Conservation (phyloP, 2,113 vertebrate genomes). For the Ochotona princeps region DNA sequence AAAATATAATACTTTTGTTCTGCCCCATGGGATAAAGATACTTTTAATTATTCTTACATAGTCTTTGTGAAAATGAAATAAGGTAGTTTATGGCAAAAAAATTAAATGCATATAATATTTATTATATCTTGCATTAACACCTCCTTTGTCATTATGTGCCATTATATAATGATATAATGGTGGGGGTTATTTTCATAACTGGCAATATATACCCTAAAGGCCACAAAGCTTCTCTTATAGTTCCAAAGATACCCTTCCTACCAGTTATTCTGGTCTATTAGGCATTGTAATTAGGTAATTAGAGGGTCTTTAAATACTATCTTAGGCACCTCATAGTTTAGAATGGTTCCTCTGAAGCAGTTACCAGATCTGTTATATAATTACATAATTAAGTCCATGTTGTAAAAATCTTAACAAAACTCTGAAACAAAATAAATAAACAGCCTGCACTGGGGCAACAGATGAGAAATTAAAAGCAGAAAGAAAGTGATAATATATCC, state of each 20-base stretch:
- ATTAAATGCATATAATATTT: conserved; percentile 60
- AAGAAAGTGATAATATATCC: conserved; percentile 5
- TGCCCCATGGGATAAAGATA: conserved; percentile 61
- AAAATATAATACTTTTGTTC: conserved; percentile 53
- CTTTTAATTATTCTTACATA: conserved; percentile 44
- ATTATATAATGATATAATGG: conserved; percentile 73
- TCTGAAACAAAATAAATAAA: conserved; percentile 71
- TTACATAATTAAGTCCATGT: conserved; percentile 80
- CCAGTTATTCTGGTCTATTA: conserved; percentile 78
- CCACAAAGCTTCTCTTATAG: conserved; percentile 68
- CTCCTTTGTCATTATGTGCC: conserved; percentile 62
- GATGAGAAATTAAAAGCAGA: conserved; percentile 39
- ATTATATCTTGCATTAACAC: conserved; percentile 65
- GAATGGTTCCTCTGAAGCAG: conserved; percentile 82
- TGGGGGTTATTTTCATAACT: conserved; percentile 74
- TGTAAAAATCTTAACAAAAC: conserved; percentile 80
- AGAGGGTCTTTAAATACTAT: conserved; percentile 81
- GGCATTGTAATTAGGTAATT: conserved; percentile 81
- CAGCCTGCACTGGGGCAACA: conserved; percentile 29
- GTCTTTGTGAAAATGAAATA: conserved; percentile 61
- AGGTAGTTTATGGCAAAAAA: conserved; percentile 17
- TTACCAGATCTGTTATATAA: conserved; percentile 74
- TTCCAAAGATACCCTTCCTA: conserved; percentile 72
- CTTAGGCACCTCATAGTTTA: conserved; percentile 77
- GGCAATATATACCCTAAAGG: conserved; percentile 70